A percentile compares a stretch with the other conserved stretches of the same genome.
phyloP scores from a whole-genome alignment of 2,888 invertebrate species.

The Xestia rhomboidea region DNA sequence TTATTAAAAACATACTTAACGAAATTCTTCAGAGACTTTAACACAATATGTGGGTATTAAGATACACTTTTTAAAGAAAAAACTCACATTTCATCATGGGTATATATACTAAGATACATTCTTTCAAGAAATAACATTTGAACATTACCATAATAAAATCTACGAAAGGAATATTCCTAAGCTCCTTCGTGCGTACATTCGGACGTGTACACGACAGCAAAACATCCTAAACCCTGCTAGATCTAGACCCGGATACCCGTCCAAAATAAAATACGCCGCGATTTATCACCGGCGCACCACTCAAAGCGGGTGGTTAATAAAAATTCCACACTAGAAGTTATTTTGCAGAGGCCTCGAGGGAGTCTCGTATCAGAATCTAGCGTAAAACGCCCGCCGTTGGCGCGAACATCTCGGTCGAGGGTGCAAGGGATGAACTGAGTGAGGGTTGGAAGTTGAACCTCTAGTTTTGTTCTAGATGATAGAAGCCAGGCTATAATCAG shows the following conservation, averaged over 20 bases:
- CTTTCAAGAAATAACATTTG: conserved; percentile 19
- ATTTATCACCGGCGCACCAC: conserved; percentile 66
- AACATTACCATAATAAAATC: conserved; percentile 19
- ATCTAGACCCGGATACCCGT: conserved; percentile 56
- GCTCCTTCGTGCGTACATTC: conserved; percentile 28
- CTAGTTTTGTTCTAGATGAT: background rate
- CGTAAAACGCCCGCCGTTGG: conserved; percentile 78
- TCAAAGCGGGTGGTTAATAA: conserved; percentile 84
- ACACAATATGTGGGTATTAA: background rate
- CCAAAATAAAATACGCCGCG: conserved; percentile 64
- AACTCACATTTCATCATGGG: conserved; percentile 23
- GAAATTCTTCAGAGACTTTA: background rate
- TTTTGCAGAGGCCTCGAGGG: conserved; percentile 84
- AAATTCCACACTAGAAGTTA: conserved; percentile 88
- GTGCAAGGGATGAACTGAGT: conserved; percentile 57
- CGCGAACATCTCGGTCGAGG: conserved; percentile 75
- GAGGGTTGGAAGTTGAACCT: conserved; percentile 15
- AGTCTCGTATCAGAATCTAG: conserved; percentile 84
- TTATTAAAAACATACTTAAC: background rate
- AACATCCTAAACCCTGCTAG: conserved; percentile 48
- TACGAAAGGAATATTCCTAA: conserved; percentile 26
- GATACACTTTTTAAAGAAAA: conserved; percentile 4
- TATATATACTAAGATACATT: background rate
- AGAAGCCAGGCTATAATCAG: background rate
- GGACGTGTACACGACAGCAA: conserved; percentile 49